phyloP scores from a whole-genome alignment of 2,113 vertebrate species.

The Bufo gargarizans region DNA sequence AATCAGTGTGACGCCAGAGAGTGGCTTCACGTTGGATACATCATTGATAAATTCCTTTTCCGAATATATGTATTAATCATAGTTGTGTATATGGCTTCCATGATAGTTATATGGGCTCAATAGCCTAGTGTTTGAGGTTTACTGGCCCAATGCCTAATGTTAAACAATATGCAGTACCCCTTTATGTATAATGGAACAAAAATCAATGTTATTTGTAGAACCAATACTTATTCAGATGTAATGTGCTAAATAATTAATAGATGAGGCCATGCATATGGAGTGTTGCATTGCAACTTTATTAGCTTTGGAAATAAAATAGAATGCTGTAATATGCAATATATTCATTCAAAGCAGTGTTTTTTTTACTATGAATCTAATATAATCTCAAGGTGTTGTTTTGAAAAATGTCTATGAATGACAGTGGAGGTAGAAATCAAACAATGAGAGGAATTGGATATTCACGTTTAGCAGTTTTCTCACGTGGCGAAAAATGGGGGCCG shows the following conservation, averaged over 20 bases:
- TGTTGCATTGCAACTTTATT: neutral
- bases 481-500: too few relatives aligned
- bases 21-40: conserved; percentile 92
- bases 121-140: conserved; percentile 62
- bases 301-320: neutral
- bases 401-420: too few relatives aligned
- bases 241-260: neutral
- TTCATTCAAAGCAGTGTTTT: too few relatives aligned
- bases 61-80: conserved; percentile 82
- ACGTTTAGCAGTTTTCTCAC: too few relatives aligned
- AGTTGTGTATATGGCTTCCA: conserved; percentile 84
- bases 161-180: neutral
- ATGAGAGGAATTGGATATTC: too few relatives aligned
- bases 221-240: neutral
- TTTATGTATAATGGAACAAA: neutral
- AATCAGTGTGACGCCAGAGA: conserved; percentile 80
- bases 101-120: conserved; percentile 87
- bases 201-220: neutral
- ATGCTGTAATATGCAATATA: neutral
- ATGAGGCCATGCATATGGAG: too few relatives aligned
- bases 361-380: too few relatives aligned
- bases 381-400: too few relatives aligned
- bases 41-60: conserved; percentile 90
- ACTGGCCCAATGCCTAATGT: neutral
- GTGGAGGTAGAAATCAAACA: too few relatives aligned